Evolutionary conservation across 2,113 vertebrate genomes (phyloP), one percentile per base, ranked within the genome.

Genomic region (Callipepla squamata): DNA sequence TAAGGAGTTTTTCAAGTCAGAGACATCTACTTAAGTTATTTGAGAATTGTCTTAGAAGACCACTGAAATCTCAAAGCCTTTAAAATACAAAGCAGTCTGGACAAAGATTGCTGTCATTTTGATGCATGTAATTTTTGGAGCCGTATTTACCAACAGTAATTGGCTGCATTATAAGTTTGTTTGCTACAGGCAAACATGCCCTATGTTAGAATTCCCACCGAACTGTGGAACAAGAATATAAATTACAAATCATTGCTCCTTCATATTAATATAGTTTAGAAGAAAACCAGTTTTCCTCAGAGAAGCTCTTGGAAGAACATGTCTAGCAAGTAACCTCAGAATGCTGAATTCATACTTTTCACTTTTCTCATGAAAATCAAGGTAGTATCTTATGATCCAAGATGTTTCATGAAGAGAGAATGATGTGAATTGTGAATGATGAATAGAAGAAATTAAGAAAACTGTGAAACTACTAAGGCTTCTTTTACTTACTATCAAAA

Each of bases 21-120:
- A 87, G 45, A 55, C 14, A 53, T 51, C 51, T 77, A 38, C 13
- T 77, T 80, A 9, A 3, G 45, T 40, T 85, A 6, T 53, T 79
- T 89, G 48, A 96, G 40, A 82, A 76, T 85, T 62, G 79, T 73
- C 58, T 86, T 75, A 42, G 32, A 80, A 82, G 65, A 70, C 14
- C 28, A 26, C 55, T 23, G 5, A 58, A 63, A 14, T 79, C 50
- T 68, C 68, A 50, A 87, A 78, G 36, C 11, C 4, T 84, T 78
- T 79, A 15, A 45, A 70, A 48, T 48, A 68, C 13, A 85, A 68
- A 50, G 26, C 3, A 2, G 2, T 73, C 73, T 72, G 47, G 53
- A 76, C 40, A 50, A 89, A 57, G 36, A 21, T 62, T 62, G 21
- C 66, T 69, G 21, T 91, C 45, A 82, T 6, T 81, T 58, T 79